These are phyloP conservation scores for Anguilla megastoma DNA, from an alignment of 2,797 vertebrate species.

Conservation along the genomic window DNA sequence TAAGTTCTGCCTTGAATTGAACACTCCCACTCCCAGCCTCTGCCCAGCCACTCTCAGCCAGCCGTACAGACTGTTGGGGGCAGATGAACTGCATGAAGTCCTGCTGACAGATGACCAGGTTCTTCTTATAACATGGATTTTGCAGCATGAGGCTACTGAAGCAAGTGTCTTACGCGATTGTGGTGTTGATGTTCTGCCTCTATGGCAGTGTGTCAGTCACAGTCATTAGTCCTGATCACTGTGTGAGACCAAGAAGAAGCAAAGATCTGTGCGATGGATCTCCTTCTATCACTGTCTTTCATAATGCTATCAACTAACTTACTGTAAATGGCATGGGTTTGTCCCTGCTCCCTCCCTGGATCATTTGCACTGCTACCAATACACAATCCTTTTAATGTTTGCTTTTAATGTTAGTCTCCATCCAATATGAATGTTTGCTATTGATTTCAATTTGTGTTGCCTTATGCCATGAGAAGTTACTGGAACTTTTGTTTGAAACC, in stretches of 20 bases:
- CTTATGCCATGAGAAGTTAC: slow-evolving; percentile 32
- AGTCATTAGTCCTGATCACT: neutral
- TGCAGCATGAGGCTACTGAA: neutral
- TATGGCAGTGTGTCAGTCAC: neutral
- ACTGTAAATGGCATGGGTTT: slow-evolving; percentile 34
- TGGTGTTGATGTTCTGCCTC: neutral
- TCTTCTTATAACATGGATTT: neutral
- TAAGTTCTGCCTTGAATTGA: neutral
- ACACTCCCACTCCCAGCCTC: neutral
- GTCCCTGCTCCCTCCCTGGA: slow-evolving; percentile 35
- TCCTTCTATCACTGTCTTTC: slow-evolving; percentile 27
- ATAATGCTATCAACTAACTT: slow-evolving; percentile 42
- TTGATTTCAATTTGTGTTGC: slow-evolving; percentile 24
- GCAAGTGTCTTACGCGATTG: neutral
- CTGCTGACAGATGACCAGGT: neutral
- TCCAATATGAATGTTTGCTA: slow-evolving; percentile 5
- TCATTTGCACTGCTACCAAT: slow-evolving; percentile 37
- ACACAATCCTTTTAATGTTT: neutral
- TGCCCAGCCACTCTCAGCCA: neutral
- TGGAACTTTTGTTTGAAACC: slow-evolving; percentile 7
- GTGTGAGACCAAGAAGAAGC: slow-evolving; percentile 28
- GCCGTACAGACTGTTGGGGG: neutral
- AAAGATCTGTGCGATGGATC: slow-evolving; percentile 7
- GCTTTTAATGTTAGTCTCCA: neutral
- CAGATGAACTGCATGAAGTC: neutral